phyloP scores from a whole-genome alignment of 2,888 invertebrate species.

The Volucella inanis region DNA sequence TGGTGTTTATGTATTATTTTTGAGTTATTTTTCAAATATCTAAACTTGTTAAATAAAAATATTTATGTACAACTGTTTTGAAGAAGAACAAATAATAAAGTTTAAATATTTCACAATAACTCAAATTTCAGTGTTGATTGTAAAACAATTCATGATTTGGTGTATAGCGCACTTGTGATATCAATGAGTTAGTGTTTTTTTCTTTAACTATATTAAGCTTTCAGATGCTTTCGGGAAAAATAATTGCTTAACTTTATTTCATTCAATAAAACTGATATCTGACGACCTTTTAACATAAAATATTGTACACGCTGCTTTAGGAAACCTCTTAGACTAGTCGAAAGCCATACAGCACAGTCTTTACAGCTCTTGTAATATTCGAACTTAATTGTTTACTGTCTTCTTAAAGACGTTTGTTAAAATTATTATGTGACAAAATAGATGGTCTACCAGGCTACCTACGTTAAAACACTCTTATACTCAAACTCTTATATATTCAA shows the following conservation, averaged over 20 bases:
- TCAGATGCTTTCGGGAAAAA: background rate
- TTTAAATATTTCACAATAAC: background rate
- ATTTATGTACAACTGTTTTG: background rate
- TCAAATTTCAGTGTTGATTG: slow-evolving; percentile 23
- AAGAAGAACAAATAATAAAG: background rate
- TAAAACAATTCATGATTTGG: background rate
- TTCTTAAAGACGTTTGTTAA: too few species aligned
- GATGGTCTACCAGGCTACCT: too few species aligned
- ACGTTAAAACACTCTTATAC: too few species aligned
- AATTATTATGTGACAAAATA: too few species aligned
- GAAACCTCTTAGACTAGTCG: too few species aligned
- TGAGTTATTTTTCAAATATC: slow-evolving; percentile 40
- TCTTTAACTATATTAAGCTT: background rate
- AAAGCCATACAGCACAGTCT: too few species aligned
- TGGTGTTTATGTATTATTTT: slow-evolving; percentile 49
- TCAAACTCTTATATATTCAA: too few species aligned
- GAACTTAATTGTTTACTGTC: too few species aligned
- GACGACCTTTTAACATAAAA: too few species aligned
- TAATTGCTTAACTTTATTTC: background rate
- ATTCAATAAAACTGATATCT: too few species aligned
- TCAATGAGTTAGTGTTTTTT: background rate
- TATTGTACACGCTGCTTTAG: too few species aligned
- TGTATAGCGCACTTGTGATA: background rate
- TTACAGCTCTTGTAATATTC: too few species aligned
- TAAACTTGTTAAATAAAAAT: background rate